phyloP scores from a whole-genome alignment of 1,140 invertebrate species.

The Holotrichia oblita region DNA sequence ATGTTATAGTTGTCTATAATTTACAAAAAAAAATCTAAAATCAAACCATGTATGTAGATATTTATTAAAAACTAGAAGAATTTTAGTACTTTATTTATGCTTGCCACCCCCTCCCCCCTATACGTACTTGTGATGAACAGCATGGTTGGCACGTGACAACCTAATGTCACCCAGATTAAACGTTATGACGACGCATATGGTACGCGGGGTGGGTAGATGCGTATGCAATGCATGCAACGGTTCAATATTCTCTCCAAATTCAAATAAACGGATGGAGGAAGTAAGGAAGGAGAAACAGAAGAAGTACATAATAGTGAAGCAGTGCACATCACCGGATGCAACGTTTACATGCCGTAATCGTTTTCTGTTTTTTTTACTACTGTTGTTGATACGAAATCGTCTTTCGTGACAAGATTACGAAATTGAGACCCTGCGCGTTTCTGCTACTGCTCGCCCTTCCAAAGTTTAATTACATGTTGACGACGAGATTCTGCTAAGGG shows the following conservation, averaged over 20 bases:
- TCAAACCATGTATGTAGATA: no score
- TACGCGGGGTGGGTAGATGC: background rate
- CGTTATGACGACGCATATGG: constrained; percentile 28
- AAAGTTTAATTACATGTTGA: constrained; percentile 20
- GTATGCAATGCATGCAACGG: background rate
- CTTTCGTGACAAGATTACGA: constrained; percentile 37
- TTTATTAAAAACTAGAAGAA: no score
- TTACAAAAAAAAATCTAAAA: no score
- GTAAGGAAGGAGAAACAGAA: constrained; percentile 27
- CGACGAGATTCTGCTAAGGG: constrained; percentile 1
- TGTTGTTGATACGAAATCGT: constrained; percentile 15
- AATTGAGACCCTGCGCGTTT: background rate
- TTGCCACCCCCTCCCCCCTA: no score
- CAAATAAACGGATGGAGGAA: constrained; percentile 40
- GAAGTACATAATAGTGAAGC: background rate
- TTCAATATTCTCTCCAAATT: constrained; percentile 40
- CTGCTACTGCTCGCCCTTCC: background rate
- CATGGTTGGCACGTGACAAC: constrained; percentile 35
- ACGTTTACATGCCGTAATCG: constrained; percentile 29
- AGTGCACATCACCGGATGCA: constrained; percentile 21
- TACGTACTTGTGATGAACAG: background rate
- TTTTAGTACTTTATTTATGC: no score
- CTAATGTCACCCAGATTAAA: constrained; percentile 39
- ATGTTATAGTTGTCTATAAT: no score
- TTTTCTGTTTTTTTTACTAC: background rate